Conservation (phyloP, 1,140 invertebrate species). For the Paracyclopina nana region DNA sequence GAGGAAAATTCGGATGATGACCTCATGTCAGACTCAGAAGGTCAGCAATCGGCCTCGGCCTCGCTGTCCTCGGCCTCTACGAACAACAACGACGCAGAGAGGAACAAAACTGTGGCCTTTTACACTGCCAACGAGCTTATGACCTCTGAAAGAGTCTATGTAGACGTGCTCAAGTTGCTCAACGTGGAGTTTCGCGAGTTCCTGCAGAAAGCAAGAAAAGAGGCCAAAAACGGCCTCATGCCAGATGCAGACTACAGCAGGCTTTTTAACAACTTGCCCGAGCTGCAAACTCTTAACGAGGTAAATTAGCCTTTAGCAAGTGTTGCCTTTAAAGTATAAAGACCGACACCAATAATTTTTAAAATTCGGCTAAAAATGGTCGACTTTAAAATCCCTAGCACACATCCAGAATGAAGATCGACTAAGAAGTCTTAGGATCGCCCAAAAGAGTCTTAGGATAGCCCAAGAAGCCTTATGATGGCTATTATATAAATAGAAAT, state of each 20-base stretch:
- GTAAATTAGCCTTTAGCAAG: no score
- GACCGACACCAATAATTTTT: no score
- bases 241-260: conserved; percentile 33
- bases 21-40: conserved; percentile 20
- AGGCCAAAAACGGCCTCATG: conserved; percentile 21
- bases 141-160: conserved; percentile 45
- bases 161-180: conserved; percentile 43
- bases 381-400: no score
- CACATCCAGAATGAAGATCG: no score
- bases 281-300: conserved; percentile 39
- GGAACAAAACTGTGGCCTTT: conserved; percentile 26
- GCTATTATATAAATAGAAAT: no score
- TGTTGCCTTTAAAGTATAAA: no score
- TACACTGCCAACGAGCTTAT: conserved; percentile 44
- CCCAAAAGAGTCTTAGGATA: no score
- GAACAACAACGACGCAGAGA: conserved; percentile 22
- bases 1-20: no score
- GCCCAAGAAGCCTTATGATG: no score
- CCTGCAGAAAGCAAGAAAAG: conserved; percentile 22
- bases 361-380: no score
- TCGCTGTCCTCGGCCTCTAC: background rate
- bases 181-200: conserved; percentile 40
- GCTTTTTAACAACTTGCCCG: conserved; percentile 38
- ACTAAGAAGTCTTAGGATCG: no score
- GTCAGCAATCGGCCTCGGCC: background rate